Evolutionary conservation across 1,140 invertebrate genomes (phyloP).

Genomic region (Proales similis): DNA sequence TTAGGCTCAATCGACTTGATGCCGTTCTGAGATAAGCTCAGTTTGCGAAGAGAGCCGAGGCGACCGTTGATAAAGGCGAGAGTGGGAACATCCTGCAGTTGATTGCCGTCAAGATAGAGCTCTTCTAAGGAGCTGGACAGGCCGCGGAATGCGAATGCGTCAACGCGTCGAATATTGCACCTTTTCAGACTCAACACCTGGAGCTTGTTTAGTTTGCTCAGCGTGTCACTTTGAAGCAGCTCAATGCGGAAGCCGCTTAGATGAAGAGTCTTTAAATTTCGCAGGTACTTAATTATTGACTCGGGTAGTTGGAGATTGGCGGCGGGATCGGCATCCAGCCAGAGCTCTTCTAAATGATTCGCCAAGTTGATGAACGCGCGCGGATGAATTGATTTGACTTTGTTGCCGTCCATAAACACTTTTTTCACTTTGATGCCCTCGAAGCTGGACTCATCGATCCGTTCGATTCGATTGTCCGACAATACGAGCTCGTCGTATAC

Average conservation of each 20-base stretch:
- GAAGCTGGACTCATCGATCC: constrained; percentile 2
- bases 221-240: neutral
- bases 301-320: constrained; percentile 1
- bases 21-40: constrained; percentile 11
- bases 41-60: neutral
- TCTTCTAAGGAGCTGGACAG: constrained; percentile 23
- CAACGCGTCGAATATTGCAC: constrained; percentile 12
- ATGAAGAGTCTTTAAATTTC: constrained; percentile 19
- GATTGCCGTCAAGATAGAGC: constrained; percentile 28
- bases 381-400: constrained; percentile 12
- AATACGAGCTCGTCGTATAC: constrained; percentile 38
- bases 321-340: neutral
- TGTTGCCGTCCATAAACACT: constrained; percentile 25
- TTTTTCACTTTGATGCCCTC: constrained; percentile 29
- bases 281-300: constrained; percentile 15
- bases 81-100: constrained; percentile 8
- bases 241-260: constrained; percentile 8
- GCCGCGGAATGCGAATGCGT: constrained; percentile 7
- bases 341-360: constrained; percentile 35
- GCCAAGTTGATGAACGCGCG: constrained; percentile 1
- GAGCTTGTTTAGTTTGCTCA: constrained; percentile 1
- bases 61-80: neutral
- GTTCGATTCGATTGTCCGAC: constrained; percentile 30
- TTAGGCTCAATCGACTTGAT: neutral
- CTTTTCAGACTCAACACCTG: constrained; percentile 25